phyloP scores from a whole-genome alignment of 92 coral and sea anemone genomes.

The Siderastrea radians region DNA sequence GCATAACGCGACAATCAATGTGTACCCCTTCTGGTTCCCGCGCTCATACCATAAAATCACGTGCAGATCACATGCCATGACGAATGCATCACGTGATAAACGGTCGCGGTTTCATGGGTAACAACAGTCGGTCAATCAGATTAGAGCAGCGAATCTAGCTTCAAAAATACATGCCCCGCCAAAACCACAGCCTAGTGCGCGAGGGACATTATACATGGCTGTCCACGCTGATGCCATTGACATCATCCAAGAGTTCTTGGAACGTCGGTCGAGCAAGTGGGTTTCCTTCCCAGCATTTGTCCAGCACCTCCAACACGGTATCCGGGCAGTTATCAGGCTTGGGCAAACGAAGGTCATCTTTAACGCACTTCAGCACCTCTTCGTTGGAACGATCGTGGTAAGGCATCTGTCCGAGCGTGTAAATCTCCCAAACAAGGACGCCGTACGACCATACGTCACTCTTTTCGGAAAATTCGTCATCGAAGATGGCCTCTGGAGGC shows the following conservation, averaged over 20 bases:
- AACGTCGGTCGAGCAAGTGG: constrained; percentile 83
- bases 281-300: constrained; percentile 91
- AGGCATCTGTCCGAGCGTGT: constrained; percentile 89
- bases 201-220: constrained; percentile 74
- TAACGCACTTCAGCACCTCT: constrained; percentile 92
- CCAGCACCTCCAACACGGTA: constrained; percentile 85
- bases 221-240: constrained; percentile 82
- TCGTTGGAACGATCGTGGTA: constrained; percentile 91
- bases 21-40: no score
- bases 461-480: constrained; percentile 93
- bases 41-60: not conserved
- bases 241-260: constrained; percentile 80
- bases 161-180: not conserved
- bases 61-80: not conserved
- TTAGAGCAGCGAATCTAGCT: constrained; percentile 1
- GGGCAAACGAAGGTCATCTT: constrained; percentile 91
- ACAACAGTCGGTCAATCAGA: not conserved
- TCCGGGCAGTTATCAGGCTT: constrained; percentile 97
- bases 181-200: constrained; percentile 4
- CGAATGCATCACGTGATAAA: not conserved
- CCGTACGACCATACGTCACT: constrained; percentile 98
- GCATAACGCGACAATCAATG: no score
- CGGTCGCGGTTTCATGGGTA: not conserved
- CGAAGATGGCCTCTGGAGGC: constrained; percentile 97
- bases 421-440: constrained; percentile 94